Evolutionary conservation across 2,113 vertebrate genomes (phyloP).

Genomic region (Stictonetta naevosa): DNA sequence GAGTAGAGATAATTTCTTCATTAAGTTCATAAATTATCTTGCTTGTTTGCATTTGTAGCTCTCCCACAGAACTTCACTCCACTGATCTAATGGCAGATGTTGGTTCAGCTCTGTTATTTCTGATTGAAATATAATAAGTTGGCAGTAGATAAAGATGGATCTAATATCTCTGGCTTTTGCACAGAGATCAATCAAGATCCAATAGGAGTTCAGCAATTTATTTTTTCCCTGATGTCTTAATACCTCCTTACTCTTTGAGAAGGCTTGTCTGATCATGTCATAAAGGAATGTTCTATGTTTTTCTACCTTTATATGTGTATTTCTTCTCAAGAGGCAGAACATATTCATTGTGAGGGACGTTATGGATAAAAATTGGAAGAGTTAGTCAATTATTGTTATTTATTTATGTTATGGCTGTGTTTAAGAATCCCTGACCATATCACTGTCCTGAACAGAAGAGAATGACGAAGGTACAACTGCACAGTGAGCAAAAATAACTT

Average conservation of each 20-base stretch:
- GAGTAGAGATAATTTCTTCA: conserved; percentile 45
- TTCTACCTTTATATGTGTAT: not conserved
- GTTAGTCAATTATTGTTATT: not conserved
- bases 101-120: conserved; percentile 20
- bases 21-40: conserved; percentile 59
- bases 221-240: not conserved
- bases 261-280: not conserved
- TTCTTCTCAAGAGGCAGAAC: not conserved
- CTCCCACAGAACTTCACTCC: not conserved
- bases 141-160: not conserved
- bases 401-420: not conserved
- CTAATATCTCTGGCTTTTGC: not conserved
- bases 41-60: conserved; percentile 49
- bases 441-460: not conserved
- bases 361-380: not conserved
- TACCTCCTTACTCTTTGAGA: not conserved
- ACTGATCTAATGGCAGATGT: not conserved
- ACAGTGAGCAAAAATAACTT: not conserved
- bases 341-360: not conserved
- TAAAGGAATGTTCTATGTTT: not conserved
- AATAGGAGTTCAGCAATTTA: not conserved
- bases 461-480: not conserved
- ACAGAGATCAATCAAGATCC: not conserved
- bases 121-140: not conserved
- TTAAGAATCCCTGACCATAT: not conserved